A percentile compares a stretch with the other conserved stretches of the same genome.
Evolutionary conservation across 2,888 invertebrate species (phyloP).

Genomic region (Papilio protenor): DNA sequence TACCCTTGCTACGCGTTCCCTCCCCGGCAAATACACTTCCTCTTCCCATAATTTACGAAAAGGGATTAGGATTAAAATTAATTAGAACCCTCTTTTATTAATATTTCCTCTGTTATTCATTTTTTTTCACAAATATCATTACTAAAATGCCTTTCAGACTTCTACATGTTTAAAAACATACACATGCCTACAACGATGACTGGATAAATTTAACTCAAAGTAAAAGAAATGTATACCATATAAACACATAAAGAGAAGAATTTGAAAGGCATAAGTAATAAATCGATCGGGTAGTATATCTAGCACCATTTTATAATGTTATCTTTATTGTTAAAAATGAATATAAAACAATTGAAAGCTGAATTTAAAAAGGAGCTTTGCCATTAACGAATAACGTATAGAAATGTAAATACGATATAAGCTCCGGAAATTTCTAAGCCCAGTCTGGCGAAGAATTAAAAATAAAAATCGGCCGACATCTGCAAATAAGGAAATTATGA

Average conservation of each 20-base stretch:
- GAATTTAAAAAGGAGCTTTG: constrained; percentile 15
- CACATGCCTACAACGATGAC: too few species aligned
- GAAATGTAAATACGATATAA: constrained; percentile 39
- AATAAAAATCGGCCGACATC: constrained; percentile 67
- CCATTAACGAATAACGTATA: constrained; percentile 29
- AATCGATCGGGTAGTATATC: background rate
- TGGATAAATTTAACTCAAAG: too few species aligned
- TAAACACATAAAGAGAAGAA: background rate
- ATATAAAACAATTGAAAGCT: background rate
- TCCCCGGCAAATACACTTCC: too few species aligned
- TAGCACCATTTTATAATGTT: background rate
- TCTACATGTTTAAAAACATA: too few species aligned
- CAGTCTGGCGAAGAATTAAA: constrained; percentile 62
- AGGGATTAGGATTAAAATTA: too few species aligned
- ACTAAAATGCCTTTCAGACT: too few species aligned
- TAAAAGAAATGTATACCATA: too few species aligned
- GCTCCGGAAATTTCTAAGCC: constrained; percentile 43
- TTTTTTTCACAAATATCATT: too few species aligned
- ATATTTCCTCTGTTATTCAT: too few species aligned
- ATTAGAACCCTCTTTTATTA: too few species aligned
- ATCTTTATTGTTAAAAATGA: background rate
- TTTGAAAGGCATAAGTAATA: background rate
- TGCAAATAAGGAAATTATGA: constrained; percentile 79
- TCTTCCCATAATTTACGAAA: too few species aligned
- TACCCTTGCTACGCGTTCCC: too few species aligned